phyloP scores from a whole-genome alignment of 2,888 invertebrate genomes.

The Rotaria socialis region DNA sequence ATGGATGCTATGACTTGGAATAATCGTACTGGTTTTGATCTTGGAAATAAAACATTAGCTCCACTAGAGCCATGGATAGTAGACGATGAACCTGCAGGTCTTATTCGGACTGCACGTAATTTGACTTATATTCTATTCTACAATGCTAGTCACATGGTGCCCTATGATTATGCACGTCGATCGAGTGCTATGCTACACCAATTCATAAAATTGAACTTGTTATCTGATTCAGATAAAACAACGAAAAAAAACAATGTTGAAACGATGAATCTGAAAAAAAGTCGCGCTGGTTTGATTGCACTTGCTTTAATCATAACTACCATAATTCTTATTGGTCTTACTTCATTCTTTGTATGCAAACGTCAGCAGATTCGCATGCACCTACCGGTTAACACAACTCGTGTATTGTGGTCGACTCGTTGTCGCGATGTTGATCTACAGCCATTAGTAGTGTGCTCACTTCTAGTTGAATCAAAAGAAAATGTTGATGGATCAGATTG shows the following conservation, averaged over 20 bases:
- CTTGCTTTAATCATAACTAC: background rate
- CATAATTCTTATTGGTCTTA: background rate
- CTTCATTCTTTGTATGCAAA: background rate
- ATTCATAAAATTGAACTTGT: background rate
- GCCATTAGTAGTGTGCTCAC: background rate
- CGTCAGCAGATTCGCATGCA: background rate
- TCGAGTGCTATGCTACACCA: background rate
- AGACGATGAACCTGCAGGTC: background rate
- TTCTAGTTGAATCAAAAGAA: background rate
- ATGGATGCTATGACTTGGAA: background rate
- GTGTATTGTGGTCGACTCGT: background rate
- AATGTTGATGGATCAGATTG: background rate
- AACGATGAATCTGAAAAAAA: too few relatives aligned
- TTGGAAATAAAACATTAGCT: background rate
- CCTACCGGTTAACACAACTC: background rate
- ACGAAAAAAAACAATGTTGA: background rate
- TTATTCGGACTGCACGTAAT: background rate
- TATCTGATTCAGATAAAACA: background rate
- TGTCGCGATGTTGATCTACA: background rate
- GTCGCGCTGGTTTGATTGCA: background rate
- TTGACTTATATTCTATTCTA: background rate
- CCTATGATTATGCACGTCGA: background rate
- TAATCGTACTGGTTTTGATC: background rate
- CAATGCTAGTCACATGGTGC: background rate
- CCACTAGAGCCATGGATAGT: background rate